phyloP scores from a whole-genome alignment of 1,140 invertebrate species.

The Drosophila grimshawi region DNA sequence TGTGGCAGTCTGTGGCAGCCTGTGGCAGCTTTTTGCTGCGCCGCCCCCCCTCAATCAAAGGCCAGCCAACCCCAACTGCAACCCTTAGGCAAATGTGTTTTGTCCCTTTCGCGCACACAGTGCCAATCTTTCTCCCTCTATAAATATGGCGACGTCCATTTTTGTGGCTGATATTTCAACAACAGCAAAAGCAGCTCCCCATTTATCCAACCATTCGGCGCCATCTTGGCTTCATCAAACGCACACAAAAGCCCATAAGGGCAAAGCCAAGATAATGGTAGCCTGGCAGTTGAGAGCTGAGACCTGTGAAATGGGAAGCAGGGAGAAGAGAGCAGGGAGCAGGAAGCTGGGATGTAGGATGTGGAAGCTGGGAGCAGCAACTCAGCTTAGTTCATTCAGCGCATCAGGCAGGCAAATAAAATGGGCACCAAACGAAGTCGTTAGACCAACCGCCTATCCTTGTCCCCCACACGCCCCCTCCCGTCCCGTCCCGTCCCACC shows the following conservation, averaged over 20 bases:
- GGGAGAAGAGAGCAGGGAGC: too few relatives aligned
- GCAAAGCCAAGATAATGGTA: constrained; percentile 81
- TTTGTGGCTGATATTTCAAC: constrained; percentile 81
- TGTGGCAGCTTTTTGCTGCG: not conserved
- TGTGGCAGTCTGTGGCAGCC: not conserved
- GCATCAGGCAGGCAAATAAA: constrained; percentile 72
- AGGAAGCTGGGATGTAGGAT: too few relatives aligned
- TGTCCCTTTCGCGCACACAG: constrained; percentile 42
- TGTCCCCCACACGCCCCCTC: constrained; percentile 38
- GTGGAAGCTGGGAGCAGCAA: constrained; percentile 13
- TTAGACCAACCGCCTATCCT: constrained; percentile 52
- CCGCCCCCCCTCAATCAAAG: not conserved
- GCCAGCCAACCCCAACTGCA: constrained; percentile 31
- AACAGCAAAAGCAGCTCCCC: constrained; percentile 55
- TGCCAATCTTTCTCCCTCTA: constrained; percentile 33
- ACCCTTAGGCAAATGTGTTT: constrained; percentile 39
- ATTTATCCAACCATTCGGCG: constrained; percentile 67
- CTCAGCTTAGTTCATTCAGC: constrained; percentile 42
- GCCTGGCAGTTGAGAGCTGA: constrained; percentile 31
- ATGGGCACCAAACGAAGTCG: constrained; percentile 79
- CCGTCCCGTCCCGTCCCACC: not conserved
- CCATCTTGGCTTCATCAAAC: constrained; percentile 82
- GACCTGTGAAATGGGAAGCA: not conserved
- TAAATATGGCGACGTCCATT: constrained; percentile 81
- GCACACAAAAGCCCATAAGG: constrained; percentile 82